Evolutionary conservation across 2,113 vertebrate species (phyloP).

Genomic region (Genyomyrus donnyi): DNA sequence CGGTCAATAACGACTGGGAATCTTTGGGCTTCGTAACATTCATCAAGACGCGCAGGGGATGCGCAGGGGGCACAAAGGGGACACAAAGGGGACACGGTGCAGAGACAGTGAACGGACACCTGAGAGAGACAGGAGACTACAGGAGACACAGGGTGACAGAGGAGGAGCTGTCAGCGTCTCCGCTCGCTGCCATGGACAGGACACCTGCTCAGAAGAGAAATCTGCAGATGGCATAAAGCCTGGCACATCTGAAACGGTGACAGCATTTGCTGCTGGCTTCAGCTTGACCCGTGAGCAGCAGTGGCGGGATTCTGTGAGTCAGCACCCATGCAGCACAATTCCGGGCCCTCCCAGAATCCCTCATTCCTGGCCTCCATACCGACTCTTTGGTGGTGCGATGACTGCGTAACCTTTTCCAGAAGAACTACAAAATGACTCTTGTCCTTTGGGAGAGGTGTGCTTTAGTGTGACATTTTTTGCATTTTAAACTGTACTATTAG

Average conservation of each 20-base stretch:
- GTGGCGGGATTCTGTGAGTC: not conserved
- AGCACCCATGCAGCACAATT: not conserved
- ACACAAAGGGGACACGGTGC: not conserved
- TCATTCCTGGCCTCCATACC: not conserved
- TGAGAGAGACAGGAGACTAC: not conserved
- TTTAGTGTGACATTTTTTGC: not conserved
- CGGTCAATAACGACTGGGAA: not conserved
- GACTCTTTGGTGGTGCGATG: not conserved
- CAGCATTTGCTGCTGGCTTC: not conserved
- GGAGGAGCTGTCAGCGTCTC: not conserved
- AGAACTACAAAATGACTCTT: not conserved
- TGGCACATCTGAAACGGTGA: not conserved
- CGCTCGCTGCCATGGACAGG: not conserved
- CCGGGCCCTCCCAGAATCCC: not conserved
- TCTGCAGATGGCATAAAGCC: not conserved
- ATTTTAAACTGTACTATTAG: not conserved
- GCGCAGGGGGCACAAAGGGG: not conserved
- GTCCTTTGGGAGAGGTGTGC: not conserved
- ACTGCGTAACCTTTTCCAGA: not conserved
- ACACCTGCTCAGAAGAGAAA: not conserved
- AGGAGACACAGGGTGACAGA: not conserved
- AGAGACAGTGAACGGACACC: not conserved
- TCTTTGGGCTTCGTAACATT: conserved; percentile 17
- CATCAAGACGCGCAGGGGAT: not conserved
- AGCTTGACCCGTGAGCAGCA: not conserved